Conservation (phyloP, 2,113 vertebrate species). For the Mustelus asterias region DNA sequence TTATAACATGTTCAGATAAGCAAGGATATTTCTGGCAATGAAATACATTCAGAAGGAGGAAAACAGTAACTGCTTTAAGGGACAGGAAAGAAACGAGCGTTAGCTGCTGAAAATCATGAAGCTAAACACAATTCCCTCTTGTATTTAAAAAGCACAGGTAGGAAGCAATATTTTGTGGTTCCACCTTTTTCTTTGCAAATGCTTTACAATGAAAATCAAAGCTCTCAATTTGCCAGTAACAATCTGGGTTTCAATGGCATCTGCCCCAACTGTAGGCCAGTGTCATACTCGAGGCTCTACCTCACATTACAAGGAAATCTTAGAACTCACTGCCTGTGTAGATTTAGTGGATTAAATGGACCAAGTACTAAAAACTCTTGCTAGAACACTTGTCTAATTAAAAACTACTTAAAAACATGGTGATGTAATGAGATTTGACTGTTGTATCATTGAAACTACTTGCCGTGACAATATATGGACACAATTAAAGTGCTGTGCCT, state of each 20-base stretch:
- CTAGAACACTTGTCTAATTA: not conserved
- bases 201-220: not conserved
- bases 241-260: not conserved
- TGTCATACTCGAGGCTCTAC: not conserved
- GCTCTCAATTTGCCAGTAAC: not conserved
- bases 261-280: not conserved
- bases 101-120: not conserved
- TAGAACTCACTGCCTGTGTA: not conserved
- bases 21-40: not conserved
- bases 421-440: slow-evolving; percentile 14
- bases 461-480: not conserved
- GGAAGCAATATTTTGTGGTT: not conserved
- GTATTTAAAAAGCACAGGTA: not conserved
- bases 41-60: not conserved
- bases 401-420: not conserved
- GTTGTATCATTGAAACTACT: not conserved
- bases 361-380: not conserved
- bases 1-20: not conserved
- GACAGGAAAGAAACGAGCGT: not conserved
- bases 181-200: not conserved
- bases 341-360: slow-evolving; percentile 9
- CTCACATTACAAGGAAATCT: not conserved
- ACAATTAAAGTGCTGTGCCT: not conserved
- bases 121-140: not conserved
- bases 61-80: not conserved